Evolutionary conservation across 2,797 vertebrate genomes (phyloP).

Genomic region (Syngnathus acus): DNA sequence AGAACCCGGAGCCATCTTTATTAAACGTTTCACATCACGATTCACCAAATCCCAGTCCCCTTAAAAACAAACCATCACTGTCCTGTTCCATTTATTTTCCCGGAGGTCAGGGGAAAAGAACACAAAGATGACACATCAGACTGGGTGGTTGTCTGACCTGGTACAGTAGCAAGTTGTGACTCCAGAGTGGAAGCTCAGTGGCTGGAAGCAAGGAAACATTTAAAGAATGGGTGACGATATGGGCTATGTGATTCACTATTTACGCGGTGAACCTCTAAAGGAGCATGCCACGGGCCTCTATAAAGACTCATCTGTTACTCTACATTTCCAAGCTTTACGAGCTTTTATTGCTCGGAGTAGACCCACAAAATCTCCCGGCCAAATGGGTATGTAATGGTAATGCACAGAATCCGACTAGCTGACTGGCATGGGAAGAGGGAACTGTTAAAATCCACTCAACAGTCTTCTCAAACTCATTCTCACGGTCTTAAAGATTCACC

Average conservation of each 20-base stretch:
- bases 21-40: slow-evolving; percentile 30
- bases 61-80: slow-evolving; percentile 55
- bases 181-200: slow-evolving; percentile 28
- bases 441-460: slow-evolving; percentile 44
- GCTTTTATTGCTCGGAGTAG: slow-evolving; percentile 62
- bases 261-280: slow-evolving; percentile 47
- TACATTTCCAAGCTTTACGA: slow-evolving; percentile 63
- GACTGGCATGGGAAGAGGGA: slow-evolving; percentile 30
- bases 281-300: slow-evolving; percentile 47
- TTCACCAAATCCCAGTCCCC: slow-evolving; percentile 33
- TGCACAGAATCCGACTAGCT: slow-evolving; percentile 18
- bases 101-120: slow-evolving; percentile 36
- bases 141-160: slow-evolving; percentile 31
- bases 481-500: slow-evolving; percentile 29
- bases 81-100: slow-evolving; percentile 59
- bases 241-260: slow-evolving; percentile 40
- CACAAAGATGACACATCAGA: slow-evolving; percentile 44
- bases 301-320: slow-evolving; percentile 66
- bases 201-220: slow-evolving; percentile 49
- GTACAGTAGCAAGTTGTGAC: slow-evolving; percentile 49
- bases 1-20: slow-evolving; percentile 35
- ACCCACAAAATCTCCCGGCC: slow-evolving; percentile 57
- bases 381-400: slow-evolving; percentile 53
- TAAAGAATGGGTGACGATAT: slow-evolving; percentile 58
- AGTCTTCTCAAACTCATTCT: slow-evolving; percentile 36